phyloP scores from a whole-genome alignment of 2,797 vertebrate genomes.

The Malurus leucopterus region DNA sequence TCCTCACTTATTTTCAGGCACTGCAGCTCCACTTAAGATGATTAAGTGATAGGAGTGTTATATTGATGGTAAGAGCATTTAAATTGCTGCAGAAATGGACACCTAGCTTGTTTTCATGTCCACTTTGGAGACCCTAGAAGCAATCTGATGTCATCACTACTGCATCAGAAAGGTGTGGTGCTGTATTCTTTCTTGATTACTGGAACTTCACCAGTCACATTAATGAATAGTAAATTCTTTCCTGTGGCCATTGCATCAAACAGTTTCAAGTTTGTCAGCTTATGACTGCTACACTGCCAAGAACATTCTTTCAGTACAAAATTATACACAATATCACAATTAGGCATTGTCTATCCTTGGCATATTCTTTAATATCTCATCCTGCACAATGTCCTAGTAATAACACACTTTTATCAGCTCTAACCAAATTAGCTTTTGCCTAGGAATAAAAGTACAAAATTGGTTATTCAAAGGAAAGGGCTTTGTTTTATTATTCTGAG shows the following conservation, averaged over 20 bases:
- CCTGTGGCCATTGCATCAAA: not conserved
- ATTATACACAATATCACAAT: not conserved
- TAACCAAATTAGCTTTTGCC: not conserved
- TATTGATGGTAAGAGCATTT: not conserved
- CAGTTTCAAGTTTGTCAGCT: not conserved
- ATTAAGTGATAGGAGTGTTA: not conserved
- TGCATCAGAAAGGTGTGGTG: not conserved
- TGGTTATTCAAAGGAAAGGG: not conserved
- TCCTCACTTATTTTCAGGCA: not conserved
- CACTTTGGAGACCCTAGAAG: not conserved
- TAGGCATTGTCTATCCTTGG: not conserved
- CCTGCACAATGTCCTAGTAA: not conserved
- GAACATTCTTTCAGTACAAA: not conserved
- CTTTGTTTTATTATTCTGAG: not conserved
- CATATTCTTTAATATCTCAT: not conserved
- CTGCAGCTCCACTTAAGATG: not conserved
- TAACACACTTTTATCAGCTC: conserved; percentile 3
- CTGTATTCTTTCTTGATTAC: not conserved
- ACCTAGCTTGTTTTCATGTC: not conserved
- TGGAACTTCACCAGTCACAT: not conserved
- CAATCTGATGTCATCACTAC: not conserved
- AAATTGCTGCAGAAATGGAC: not conserved
- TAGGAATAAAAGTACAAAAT: not conserved
- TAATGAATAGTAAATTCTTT: not conserved
- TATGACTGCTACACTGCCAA: not conserved